Evolutionary conservation across 2,113 vertebrate genomes (phyloP), one percentile per base, ranked within the genome.

Genomic region (Daboia siamensis): DNA sequence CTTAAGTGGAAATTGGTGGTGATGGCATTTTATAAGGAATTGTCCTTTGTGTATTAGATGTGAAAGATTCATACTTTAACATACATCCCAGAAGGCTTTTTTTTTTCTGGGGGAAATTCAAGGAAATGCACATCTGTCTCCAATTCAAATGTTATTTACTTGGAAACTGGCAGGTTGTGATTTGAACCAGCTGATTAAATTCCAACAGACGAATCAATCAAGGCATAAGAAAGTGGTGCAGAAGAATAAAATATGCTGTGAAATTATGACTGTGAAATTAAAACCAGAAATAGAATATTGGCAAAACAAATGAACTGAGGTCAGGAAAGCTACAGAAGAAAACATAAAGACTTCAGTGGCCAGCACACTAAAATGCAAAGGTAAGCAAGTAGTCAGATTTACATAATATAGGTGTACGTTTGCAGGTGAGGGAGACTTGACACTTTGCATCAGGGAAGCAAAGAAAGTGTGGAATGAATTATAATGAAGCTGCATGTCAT

Each of bases 401-500:
- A 69, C 48, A 59, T 3, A 9, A 55, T 85, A 21, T 57, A 39
- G 61, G 55, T 9, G 13, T 44, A 39, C 44, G 17, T 26, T 90
- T 46, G 86, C 57, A 46, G 90, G n/a, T 48, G 21, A 90, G 48
- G 11, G 39, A 86, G 15, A 86, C 24, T 91, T 93, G 92, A 33
- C 69, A 39, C 74, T 39, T 39, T 80, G 93, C 94, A 91, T 93
- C 95, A 96, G n/a, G 96, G 95, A 96, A 95, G 95, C n/a, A 89
- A 80, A 33, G 56, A 39, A n/a, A 80, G 93, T 51, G 84, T 84
- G 97, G 96, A 93, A 97, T 97, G 97, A 97, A 97, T 97, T 98
- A 97, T 97, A 96, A 93, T 69, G 87, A 96, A 96, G 97, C 97
- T 97, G 97, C 97, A 97, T 95, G 89, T 84, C 48, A 61, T 92